Evolutionary conservation across 2,888 invertebrate species (phyloP).

Genomic region (Erebia ligea): DNA sequence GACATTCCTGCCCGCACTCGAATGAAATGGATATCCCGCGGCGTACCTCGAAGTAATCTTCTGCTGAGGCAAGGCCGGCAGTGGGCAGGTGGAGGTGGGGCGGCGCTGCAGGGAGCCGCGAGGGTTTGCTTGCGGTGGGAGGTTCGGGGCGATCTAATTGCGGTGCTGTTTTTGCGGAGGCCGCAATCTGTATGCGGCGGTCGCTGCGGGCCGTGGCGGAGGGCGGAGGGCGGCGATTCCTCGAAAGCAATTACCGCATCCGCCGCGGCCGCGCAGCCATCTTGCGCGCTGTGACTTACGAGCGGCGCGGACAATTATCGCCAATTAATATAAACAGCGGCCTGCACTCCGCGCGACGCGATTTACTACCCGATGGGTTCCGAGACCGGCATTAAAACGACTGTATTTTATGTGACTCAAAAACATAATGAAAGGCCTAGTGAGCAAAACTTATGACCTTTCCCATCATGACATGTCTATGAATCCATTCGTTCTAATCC

Average conservation of each 20-base stretch:
- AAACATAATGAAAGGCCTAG: neutral
- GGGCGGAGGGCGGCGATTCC: conserved; percentile 55
- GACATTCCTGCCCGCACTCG: neutral
- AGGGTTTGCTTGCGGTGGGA: neutral
- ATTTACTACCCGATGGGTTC: conserved; percentile 3
- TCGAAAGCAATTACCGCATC: conserved; percentile 78
- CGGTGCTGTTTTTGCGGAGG: conserved; percentile 42
- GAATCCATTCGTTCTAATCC: neutral
- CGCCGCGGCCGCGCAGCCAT: conserved; percentile 78
- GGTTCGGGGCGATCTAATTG: conserved; percentile 39
- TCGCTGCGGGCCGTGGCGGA: conserved; percentile 45
- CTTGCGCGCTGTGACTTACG: conserved; percentile 61
- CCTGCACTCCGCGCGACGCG: conserved; percentile 24
- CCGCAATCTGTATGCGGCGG: conserved; percentile 62
- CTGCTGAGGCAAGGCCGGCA: neutral
- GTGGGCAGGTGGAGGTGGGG: neutral
- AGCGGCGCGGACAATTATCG: conserved; percentile 58
- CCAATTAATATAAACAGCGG: conserved; percentile 61
- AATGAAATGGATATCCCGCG: neutral
- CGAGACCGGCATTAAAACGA: neutral
- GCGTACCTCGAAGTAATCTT: neutral
- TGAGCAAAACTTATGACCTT: neutral
- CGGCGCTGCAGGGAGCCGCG: neutral
- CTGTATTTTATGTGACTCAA: neutral
- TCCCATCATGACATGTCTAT: neutral